These are phyloP conservation scores for Euglossa dilemma DNA, from an alignment of 1,140 invertebrate species.

Conservation along the genomic window DNA sequence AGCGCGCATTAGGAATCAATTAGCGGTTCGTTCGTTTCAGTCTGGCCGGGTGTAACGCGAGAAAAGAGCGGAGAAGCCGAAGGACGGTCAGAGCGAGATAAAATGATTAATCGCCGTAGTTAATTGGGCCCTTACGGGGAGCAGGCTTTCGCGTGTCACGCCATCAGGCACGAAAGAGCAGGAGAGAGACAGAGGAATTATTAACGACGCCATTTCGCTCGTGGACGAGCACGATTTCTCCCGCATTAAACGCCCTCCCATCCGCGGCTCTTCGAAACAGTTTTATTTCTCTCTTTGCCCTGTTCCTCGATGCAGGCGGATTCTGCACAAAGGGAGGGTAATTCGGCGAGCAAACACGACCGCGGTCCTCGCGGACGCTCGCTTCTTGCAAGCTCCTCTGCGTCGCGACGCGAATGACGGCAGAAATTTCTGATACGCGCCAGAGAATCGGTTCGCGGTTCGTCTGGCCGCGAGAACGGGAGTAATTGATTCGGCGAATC, in stretches of 20 bases:
- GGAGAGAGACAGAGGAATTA: constrained; percentile 51
- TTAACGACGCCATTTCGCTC: constrained; percentile 50
- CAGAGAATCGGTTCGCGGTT: not conserved
- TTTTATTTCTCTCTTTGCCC: constrained; percentile 41
- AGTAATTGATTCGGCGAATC: constrained; percentile 5
- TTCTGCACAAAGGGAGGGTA: not conserved
- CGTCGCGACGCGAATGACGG: too few species aligned
- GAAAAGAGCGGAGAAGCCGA: constrained; percentile 26
- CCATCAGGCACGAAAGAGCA: constrained; percentile 26
- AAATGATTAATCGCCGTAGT: constrained; percentile 64
- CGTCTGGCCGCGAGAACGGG: too few species aligned
- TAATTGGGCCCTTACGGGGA: constrained; percentile 51
- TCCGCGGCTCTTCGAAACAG: not conserved
- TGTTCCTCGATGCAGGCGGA: not conserved
- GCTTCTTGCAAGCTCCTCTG: too few species aligned
- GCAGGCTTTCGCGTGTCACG: constrained; percentile 51
- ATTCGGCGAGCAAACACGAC: constrained; percentile 14
- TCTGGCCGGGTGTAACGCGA: not conserved
- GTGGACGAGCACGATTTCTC: constrained; percentile 36
- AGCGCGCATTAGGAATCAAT: constrained; percentile 55
- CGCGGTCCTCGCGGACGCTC: not conserved
- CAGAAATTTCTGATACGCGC: not conserved
- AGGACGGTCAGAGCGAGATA: constrained; percentile 33
- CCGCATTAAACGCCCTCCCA: constrained; percentile 29
- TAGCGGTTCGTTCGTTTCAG: constrained; percentile 52